Evolutionary conservation across 2,113 vertebrate species (phyloP).

Genomic region (Oreochromis niloticus): DNA sequence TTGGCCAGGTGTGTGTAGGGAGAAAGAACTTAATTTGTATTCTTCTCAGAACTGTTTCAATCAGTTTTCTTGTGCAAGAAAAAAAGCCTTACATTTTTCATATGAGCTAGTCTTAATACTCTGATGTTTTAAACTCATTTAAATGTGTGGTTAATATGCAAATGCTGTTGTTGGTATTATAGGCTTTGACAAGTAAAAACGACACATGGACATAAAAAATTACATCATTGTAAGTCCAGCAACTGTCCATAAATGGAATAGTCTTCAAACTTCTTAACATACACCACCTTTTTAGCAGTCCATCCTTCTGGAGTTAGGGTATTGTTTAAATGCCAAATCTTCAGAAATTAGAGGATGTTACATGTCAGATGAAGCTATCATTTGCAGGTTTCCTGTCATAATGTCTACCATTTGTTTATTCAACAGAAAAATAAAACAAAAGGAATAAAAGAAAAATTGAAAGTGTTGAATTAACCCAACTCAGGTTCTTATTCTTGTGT

Average conservation of each 20-base stretch:
- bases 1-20: background rate
- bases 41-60: background rate
- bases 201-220: background rate
- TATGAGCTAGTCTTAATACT: background rate
- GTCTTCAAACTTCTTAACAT: background rate
- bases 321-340: background rate
- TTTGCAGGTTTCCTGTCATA: background rate
- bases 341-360: background rate
- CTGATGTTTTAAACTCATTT: background rate
- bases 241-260: fast-evolving
- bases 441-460: background rate
- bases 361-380: background rate
- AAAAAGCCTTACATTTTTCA: background rate
- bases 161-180: background rate
- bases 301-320: background rate
- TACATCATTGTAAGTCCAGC: background rate
- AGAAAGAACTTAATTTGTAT: background rate
- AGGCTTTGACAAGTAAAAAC: background rate
- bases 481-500: background rate
- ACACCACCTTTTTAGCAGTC: background rate
- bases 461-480: background rate
- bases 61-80: background rate
- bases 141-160: background rate
- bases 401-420: background rate
- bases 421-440: background rate